Base-by-base conservation (phyloP, 2,888 invertebrate species). In the Danaus chrysippus region DNA sequence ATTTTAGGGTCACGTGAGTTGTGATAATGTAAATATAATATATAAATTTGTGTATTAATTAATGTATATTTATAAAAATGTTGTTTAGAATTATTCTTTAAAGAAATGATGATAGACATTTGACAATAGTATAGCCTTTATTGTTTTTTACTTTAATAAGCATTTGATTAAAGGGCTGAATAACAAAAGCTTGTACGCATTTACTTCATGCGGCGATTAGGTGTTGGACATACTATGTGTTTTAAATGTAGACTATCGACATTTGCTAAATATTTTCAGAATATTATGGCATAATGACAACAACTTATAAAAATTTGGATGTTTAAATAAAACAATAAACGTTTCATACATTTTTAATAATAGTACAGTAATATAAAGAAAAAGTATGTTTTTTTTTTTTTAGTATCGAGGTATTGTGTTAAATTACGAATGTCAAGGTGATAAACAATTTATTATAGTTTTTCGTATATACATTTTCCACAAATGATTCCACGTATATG, bases 51-150 rank as follows among this genome's bases (percentile, higher is more conserved):
- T 43, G 42, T 57, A 61, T 61, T 54, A n/a, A 13, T 41, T n/a
- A 61, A 57, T 59, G n/a, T 54, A 42, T 58, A 54, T 46, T 65
- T 46, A 54, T 52, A 41, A 61, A 61, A 53, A 42, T 17, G 56
- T 63, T 59, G 59, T 42, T 15, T 58, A 59, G 58, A 61, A 6
- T 54, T 13, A 56, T 68, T 63, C 57, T 62, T 62, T 59, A 62
- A 58, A 54, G 42, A 66, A 61, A 59, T 60, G 63, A 66, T 66
- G 66, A 54, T 66, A 64, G 66, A 68, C 66, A 63, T 66, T 67
- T 59, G 66, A 68, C 71, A 70, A 71, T 70, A 71, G 71, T 57
- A 55, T 67, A 68, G 62, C 62, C 44, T 53, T 56, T 61, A 61
- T 17, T 56, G 53, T 62, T 44, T 15, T 55, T 62, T 55, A 34